Base-by-base conservation (phyloP, 2,797 vertebrate genomes). In the Apogon hyalosoma region DNA sequence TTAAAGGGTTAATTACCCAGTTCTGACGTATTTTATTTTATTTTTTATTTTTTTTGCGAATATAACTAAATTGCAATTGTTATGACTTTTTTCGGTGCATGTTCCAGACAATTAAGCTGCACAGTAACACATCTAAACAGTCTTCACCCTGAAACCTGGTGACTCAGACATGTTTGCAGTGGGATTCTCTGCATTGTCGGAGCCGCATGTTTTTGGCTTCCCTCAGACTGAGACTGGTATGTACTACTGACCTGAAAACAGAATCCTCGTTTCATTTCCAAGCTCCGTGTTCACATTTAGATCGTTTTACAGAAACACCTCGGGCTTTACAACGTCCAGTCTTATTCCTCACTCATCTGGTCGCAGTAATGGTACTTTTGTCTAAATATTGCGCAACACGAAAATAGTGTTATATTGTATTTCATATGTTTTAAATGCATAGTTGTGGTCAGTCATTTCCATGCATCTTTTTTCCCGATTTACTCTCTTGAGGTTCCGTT, bases 141-240 rank as follows among this genome's bases (percentile, higher is more conserved):
- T 80, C 71, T 69, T 69, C 72, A 75, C 64, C 70, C 68, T 45
- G 39, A 47, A 54, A 14, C 15, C 41, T 62, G 61, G 16, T 24
- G 38, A 75, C 54, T 63, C 40, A 36, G 61, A 63, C 39, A 70
- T 70, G 72, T 69, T 80, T 69, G 56, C 47, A 16, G 59, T 14
- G 55, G 77, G 59, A 66, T 77, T 76, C 54, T 65, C 48, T 47
- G 76, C 50, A 60, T 63, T 56, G 69, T 59, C 73, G 64, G 14
- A 69, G 48, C 75, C 63, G 38, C 71, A 65, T 77, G 77, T 70
- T 75, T 79, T n/a, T 82, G 73, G 79, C n/a, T n/a, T n/a, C n/a
- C n/a, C n/a, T n/a, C n/a, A n/a, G n/a, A n/a, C n/a, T n/a, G n/a
- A 40, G 55, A 19, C 38, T 77, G 73, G 80, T 75, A 57, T 62